Base-by-base conservation (phyloP, 2,888 invertebrate genomes). In the Cephus pulcher region DNA sequence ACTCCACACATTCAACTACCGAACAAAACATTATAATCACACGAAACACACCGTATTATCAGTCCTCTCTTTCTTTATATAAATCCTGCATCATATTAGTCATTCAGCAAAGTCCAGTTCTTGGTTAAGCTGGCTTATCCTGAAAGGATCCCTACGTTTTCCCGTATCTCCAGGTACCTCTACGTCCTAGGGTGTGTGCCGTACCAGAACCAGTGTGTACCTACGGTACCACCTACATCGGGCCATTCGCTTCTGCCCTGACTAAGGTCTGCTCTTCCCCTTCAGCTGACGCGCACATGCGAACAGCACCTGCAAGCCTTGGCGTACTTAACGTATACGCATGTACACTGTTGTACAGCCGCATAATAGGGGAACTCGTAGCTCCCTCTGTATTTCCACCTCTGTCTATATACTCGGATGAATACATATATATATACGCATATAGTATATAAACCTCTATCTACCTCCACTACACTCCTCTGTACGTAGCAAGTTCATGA, bases 151-250 rank as follows among this genome's bases (percentile, higher is more conserved):
- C 56, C 56, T 56, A 56, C 56, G 56, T 23, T 56, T 56, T 56
- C 56, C 56, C 23, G 56, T 56, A 23, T 56, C 56, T 56, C 56
- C 56, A 56, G 56, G 56, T 56, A 56, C 56, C 56, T 56, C 56
- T 23, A 3, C 2, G 23, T 56, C 23, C 56, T 56, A 56, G 23
- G 23, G 23, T 12, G 75, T 40, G 77, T 76, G 73, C 73, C 34
- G 71, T 70, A 40, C 11, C 74, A 12, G 73, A 70, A 76, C 40
- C 15, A 69, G 69, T 75, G 77, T 75, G 81, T 74, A 78, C 56
- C 56, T 56, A 56, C 23, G 81, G 84, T 82, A 78, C 84, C 82
- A 82, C 84, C 84, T 82, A 85, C 82, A 80, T 81, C 81, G 80
- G 80, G 79, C 85, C 84, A 83, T 81, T 83, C 82, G 80, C 75